Evolutionary conservation across 2,888 invertebrate genomes (phyloP).

Genomic region (Alsophila aescularia): DNA sequence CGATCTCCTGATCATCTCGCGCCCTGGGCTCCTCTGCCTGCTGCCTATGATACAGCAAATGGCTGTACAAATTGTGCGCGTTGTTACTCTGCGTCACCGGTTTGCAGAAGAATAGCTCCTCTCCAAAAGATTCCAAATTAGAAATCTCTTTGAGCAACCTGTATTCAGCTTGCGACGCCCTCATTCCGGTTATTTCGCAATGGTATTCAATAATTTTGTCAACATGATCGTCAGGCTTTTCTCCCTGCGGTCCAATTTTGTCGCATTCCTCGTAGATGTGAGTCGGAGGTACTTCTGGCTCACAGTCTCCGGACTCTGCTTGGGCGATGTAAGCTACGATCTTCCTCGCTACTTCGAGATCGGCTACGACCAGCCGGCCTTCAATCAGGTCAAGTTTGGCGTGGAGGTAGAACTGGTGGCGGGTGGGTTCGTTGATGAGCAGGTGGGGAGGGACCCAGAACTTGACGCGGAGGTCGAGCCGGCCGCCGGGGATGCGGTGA

Average conservation of each 20-base stretch:
- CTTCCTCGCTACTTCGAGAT: constrained; percentile 88
- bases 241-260: constrained; percentile 85
- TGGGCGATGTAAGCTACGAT: constrained; percentile 91
- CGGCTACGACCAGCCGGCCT: constrained; percentile 88
- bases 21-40: constrained; percentile 81
- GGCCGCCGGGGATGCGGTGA: constrained; percentile 87
- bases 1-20: constrained; percentile 74
- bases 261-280: constrained; percentile 86
- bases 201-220: constrained; percentile 87
- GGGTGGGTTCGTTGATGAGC: constrained; percentile 92
- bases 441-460: constrained; percentile 96
- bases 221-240: constrained; percentile 86
- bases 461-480: constrained; percentile 91
- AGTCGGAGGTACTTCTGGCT: constrained; percentile 84
- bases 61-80: constrained; percentile 90
- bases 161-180: constrained; percentile 91
- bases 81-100: constrained; percentile 83
- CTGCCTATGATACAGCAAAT: constrained; percentile 86
- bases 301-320: constrained; percentile 89
- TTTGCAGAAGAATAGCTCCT: constrained; percentile 92
- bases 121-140: constrained; percentile 91
- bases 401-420: constrained; percentile 94
- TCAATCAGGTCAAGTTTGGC: constrained; percentile 90
- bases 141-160: constrained; percentile 92
- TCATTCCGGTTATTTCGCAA: constrained; percentile 86